Conservation (phyloP, 2,113 vertebrate genomes). For the Regulus satrapa region DNA sequence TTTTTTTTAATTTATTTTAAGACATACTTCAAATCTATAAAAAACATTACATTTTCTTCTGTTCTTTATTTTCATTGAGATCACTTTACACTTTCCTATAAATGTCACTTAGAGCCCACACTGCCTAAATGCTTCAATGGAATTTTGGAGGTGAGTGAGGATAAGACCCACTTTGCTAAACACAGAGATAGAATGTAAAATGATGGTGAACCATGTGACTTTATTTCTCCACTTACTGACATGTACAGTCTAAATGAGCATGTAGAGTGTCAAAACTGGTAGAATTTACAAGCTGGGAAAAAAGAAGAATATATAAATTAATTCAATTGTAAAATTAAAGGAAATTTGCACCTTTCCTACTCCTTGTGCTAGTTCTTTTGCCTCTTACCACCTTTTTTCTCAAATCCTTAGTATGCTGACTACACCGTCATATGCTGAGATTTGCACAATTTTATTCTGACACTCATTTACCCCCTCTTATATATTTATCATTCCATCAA, state of each 20-base stretch:
- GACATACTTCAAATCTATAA: neutral
- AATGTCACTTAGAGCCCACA: neutral
- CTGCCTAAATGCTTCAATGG: neutral
- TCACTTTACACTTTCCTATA: neutral
- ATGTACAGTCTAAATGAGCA: neutral
- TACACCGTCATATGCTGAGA: neutral
- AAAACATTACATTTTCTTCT: neutral
- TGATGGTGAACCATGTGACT: neutral
- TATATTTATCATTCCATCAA: neutral
- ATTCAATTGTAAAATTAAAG: neutral
- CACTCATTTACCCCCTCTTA: neutral
- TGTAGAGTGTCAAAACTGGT: neutral
- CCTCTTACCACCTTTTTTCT: neutral
- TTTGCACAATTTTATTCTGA: neutral
- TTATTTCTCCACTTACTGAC: neutral
- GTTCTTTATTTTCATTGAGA: constrained; percentile 5
- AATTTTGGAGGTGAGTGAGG: neutral
- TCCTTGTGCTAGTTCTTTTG: neutral
- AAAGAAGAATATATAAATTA: neutral
- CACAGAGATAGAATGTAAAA: neutral
- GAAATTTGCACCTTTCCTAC: neutral
- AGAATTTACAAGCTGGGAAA: neutral
- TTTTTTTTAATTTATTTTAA: too few species aligned
- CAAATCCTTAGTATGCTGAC: neutral
- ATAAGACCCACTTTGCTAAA: neutral